Evolutionary conservation across 2,888 invertebrate genomes (phyloP), one percentile per base, ranked within the genome.

Genomic region (Parasteatoda lunata): DNA sequence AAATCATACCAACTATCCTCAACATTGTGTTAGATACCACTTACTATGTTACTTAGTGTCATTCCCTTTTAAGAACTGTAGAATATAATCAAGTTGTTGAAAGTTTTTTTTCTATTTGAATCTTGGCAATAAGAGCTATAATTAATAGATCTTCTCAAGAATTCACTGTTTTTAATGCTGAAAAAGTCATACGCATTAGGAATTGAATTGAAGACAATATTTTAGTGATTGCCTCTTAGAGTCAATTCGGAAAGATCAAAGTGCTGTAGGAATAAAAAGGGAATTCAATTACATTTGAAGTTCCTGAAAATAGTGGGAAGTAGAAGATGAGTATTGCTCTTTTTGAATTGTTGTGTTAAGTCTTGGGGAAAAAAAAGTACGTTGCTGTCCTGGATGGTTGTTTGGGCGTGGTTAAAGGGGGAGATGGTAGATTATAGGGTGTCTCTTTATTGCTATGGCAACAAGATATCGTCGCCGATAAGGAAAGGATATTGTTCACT

Each of bases 341-440:
- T 82, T 70, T 47, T 59, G 76, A 75, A 82, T 54, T 82, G 82
- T 82, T 76, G 76, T 70, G 69, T 69, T 71, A 64, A 15, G 45
- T n/a, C 48, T 59, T 11, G 71, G 65, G 65, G 77, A 77, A 77
- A 49, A 77, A 76, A 82, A 76, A 82, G 59, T 64, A 59, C 69
- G 69, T 82, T 82, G 68, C 77, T 71, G 59, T 54, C 76, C 77
- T 48, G n/a, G 59, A 30, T 82, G 75, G 82, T 82, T 82, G 77
- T 77, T 83, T 77, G 83, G 83, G 83, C 83, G 83, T 83, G 83
- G 83, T 77, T 83, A 83, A 71, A 70, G 64, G 83, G 71, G 71
- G 83, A 83, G 83, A 83, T 83, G 76, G 83, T 77, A 83, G 83
- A 83, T 83, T 83, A 83, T 77, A 83, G 83, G 83, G 79, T 83